Evolutionary conservation across 2,113 vertebrate genomes (phyloP), one percentile per base, ranked within the genome.

Genomic region (Suncus etruscus): DNA sequence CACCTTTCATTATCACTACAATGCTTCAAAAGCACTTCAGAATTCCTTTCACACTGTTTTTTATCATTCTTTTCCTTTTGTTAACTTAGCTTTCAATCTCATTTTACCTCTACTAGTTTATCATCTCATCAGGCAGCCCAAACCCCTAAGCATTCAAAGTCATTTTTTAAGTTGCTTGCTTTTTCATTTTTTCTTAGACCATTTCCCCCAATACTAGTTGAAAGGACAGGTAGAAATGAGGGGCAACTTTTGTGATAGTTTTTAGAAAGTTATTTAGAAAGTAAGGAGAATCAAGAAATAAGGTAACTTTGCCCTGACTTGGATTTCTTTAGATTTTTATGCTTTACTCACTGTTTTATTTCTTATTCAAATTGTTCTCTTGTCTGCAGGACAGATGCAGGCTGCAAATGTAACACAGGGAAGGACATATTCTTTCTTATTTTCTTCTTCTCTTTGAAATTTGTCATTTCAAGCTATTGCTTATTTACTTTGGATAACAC

Each of bases 391-490:
- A 81, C 27, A 29, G 75, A 47, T 0, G 2, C 2, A 39, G 63
- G 58, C 74, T 18, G 9, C 3, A 45, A 15, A 10, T 63, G 48
- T 27, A n/a, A 75, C 20, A 45, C 4, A 18, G 65, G n/a, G 68
- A 77, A 92, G 66, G 31, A 9, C 0, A 1, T 1, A 16, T 8
- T 20, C 29, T 73, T 78, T 90, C 50, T 50, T 81, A 47, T 84
- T 58, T 90, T 32, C 39, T 5, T 76, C 54, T 65, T 79, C 47
- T 63, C 87, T 69, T 76, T 89, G 70, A 39, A 24, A 48, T 51
- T 85, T 91, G 39, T 83, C 81, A 82, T 90, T 69, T 91, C 73
- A 68, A 92, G 79, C 92, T 73, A 75, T 81, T 51, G 32, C 48
- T 65, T 79, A 83, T 32, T 39, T 58, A 20, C 92, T 78, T 69